Percentiles rank a stretch among this genome's conserved stretches.
These are phyloP conservation scores for Podargus strigoides DNA, from an alignment of 2,797 vertebrate genomes.

Conservation along the genomic window DNA sequence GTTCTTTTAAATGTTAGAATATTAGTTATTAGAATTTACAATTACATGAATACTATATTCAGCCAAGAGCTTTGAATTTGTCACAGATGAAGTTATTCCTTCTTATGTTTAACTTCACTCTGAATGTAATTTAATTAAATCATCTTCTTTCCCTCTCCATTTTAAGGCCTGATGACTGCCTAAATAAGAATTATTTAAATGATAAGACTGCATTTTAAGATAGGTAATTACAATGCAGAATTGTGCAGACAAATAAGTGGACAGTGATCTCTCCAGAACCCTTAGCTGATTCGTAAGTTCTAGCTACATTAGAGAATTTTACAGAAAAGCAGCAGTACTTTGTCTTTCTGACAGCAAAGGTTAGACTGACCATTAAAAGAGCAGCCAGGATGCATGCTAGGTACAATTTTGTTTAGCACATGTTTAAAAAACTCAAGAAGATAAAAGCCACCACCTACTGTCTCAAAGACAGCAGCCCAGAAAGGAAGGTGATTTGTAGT, in stretches of 20 bases:
- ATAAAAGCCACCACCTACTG: background rate
- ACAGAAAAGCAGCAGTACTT: conserved; percentile 5
- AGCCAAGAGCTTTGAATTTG: background rate
- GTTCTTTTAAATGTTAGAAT: background rate
- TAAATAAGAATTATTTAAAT: background rate
- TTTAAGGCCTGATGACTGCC: background rate
- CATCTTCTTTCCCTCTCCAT: background rate
- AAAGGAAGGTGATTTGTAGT: background rate
- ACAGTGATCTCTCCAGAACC: background rate
- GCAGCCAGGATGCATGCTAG: background rate
- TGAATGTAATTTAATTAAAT: background rate
- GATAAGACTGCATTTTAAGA: background rate
- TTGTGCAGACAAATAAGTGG: background rate
- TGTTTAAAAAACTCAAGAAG: background rate
- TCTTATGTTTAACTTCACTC: background rate
- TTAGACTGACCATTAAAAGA: conserved; percentile 27
- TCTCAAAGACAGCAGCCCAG: background rate
- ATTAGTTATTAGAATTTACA: background rate
- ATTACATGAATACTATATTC: background rate
- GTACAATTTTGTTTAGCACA: background rate
- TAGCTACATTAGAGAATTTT: background rate
- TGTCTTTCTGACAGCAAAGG: conserved; percentile 48
- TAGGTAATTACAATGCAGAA: background rate
- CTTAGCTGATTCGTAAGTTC: background rate
- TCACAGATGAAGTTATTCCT: background rate